Evolutionary conservation across 2,113 vertebrate species (phyloP).

Genomic region (Alaudala cheleensis): DNA sequence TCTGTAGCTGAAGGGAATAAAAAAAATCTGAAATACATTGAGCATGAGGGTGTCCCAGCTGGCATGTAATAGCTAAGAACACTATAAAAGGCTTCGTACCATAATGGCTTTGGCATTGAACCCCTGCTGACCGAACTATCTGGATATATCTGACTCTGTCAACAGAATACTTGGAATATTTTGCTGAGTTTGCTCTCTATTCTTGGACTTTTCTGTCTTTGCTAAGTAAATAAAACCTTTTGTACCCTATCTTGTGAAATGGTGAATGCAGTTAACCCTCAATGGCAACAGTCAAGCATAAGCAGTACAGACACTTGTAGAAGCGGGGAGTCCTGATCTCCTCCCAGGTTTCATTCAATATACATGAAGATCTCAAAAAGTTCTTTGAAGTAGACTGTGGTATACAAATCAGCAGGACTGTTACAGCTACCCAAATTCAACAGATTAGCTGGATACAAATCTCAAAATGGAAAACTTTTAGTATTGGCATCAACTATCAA

Average conservation of each 20-base stretch:
- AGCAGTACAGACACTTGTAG: not conserved
- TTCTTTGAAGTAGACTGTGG: not conserved
- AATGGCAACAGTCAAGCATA: not conserved
- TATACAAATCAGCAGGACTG: not conserved
- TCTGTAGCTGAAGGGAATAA: not conserved
- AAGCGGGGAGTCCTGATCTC: not conserved
- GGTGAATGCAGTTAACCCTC: constrained; percentile 34
- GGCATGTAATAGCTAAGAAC: not conserved
- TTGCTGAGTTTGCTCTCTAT: constrained; percentile 64
- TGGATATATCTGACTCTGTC: constrained; percentile 54
- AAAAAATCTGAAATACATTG: constrained; percentile 5
- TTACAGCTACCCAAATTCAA: not conserved
- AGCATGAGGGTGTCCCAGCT: constrained; percentile 12
- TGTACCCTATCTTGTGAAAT: constrained; percentile 48
- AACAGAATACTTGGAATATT: constrained; percentile 65
- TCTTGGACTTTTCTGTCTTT: constrained; percentile 46
- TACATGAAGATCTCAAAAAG: not conserved
- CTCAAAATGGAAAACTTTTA: not conserved
- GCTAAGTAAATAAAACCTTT: constrained; percentile 57
- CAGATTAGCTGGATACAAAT: not conserved
- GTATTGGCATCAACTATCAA: not conserved
- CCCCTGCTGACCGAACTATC: constrained; percentile 47
- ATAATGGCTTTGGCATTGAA: constrained; percentile 57
- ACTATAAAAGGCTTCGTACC: constrained; percentile 25
- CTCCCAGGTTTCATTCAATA: not conserved